Conservation (phyloP, 2,888 invertebrate genomes). For the Stenchaetothrips biformis region DNA sequence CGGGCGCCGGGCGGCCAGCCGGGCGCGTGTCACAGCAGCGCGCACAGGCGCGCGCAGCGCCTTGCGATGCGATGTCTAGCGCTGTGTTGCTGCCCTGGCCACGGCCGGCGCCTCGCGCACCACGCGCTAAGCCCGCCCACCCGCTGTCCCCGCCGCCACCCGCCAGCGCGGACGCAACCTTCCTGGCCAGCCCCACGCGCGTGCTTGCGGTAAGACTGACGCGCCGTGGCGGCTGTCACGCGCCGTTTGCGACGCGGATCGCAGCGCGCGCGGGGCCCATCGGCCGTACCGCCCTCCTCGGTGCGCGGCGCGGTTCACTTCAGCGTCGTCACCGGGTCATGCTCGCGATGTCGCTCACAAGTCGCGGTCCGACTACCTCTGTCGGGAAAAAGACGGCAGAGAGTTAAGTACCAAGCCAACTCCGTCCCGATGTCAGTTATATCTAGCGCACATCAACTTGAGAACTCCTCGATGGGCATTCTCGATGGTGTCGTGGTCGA, state of each 20-base stretch:
- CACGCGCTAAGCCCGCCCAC: too few relatives aligned
- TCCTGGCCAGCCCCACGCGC: slow-evolving; percentile 3
- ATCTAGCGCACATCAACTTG: slow-evolving; percentile 49
- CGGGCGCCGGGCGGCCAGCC: slow-evolving; percentile 20
- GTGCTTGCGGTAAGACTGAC: slow-evolving; percentile 8
- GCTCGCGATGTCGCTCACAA: slow-evolving; percentile 71
- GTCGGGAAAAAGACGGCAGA: not conserved
- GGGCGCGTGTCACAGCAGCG: slow-evolving; percentile 21
- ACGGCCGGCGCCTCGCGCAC: too few relatives aligned
- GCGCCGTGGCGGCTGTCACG: not conserved
- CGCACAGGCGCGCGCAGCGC: slow-evolving; percentile 7
- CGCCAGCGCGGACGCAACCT: slow-evolving; percentile 18
- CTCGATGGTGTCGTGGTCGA: slow-evolving; percentile 87
- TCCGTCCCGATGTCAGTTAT: too few relatives aligned
- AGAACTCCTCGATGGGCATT: slow-evolving; percentile 85
- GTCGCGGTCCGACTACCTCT: slow-evolving; percentile 24
- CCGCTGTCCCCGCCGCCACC: not conserved
- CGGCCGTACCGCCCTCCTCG: slow-evolving; percentile 6
- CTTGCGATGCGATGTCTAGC: not conserved
- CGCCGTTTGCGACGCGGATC: not conserved
- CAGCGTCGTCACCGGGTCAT: slow-evolving; percentile 80
- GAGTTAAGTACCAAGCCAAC: not conserved
- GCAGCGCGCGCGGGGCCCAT: not conserved
- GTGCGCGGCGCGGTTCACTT: slow-evolving; percentile 58
- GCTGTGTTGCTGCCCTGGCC: not conserved